Base-by-base conservation (phyloP, 2,797 vertebrate genomes). In the Cyclopterus lumpus region DNA sequence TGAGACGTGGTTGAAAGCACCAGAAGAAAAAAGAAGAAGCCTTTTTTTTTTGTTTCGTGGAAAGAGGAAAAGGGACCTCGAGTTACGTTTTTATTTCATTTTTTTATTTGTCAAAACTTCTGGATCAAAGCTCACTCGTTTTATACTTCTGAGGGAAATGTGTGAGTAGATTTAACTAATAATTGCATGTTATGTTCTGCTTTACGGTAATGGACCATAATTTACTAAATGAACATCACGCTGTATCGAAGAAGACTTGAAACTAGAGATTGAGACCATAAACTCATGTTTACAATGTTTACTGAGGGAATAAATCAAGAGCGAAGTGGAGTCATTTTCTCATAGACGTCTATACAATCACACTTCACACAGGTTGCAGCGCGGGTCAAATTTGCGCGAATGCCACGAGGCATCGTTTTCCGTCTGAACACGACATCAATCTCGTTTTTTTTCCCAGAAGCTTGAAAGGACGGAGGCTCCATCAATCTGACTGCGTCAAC, bases 161-260 rank as follows among this genome's bases (percentile, higher is more conserved):
- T 58, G 48, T 71, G 42, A 68, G 51, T 44, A 63, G 12, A 57
- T 72, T 48, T 8, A 24, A 46, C 12, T 6, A 58, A 32, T 61
- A 42, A 16, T 48, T 66, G 11, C n/a, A n/a, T 53, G 69, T 2
- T 42, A 6, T 26, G 57, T 51, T 68, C n/a, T n/a, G n/a, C n/a
- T n/a, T n/a, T n/a, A n/a, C n/a, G n/a, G n/a, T n/a, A n/a, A n/a
- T n/a, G n/a, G n/a, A n/a, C n/a, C n/a, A n/a, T n/a, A n/a, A n/a
- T n/a, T n/a, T n/a, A n/a, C n/a, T n/a, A n/a, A n/a, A n/a, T n/a
- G n/a, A n/a, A n/a, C n/a, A n/a, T n/a, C n/a, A n/a, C n/a, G n/a
- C n/a, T n/a, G n/a, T n/a, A n/a, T n/a, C n/a, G n/a, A n/a, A n/a
- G n/a, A n/a, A n/a, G n/a, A n/a, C n/a, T n/a, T n/a, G n/a, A n/a